Evolutionary conservation across 1,140 invertebrate genomes (phyloP), one percentile per base, ranked within the genome.

Genomic region (Triops longicaudatus): DNA sequence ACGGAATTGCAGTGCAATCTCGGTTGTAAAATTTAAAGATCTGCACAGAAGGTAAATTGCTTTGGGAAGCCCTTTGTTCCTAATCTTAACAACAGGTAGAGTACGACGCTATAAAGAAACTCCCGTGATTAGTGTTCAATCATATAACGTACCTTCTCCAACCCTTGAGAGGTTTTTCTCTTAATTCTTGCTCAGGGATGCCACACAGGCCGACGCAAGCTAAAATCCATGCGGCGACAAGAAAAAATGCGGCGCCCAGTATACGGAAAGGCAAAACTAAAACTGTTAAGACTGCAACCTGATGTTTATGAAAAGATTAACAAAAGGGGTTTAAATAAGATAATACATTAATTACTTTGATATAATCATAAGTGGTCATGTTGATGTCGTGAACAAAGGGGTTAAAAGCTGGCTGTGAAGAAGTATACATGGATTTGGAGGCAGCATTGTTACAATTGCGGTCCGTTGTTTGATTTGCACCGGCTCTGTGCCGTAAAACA

Each of bases 301-400:
- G 3, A 90, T 90, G 80, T 82, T 85, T 28, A 78, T 50, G 37
- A 43, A 79, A 43, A 78, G 28, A 11, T 26, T 12, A n/a, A 43
- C 28, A 9, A 73, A 14, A 50, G 10, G 6, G 26, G 28, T 26
- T 4, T 26, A 73, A 41, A 78, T 37, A 7, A 37, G 31, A 37
- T 2, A 76, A 72, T 41, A 14, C 42, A 31, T 22, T 27, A 83
- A 88, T 87, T 86, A 93, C 92, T 89, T 93, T 93, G 83, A 93
- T 89, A 86, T 93, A 92, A 82, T 94, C 92, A 82, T 92, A 92
- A 79, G 90, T 91, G 80, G 90, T 91, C 82, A 94, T 86, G 85
- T 93, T 91, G 83, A 94, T 85, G 81, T 90, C 91, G 83, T 94
- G 92, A 44, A 93, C 91, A 84, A 94, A 94, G 43, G 92, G 92